These are phyloP conservation scores for Trematomus loennbergii DNA, from an alignment of 2,113 vertebrate species.

Conservation along the genomic window DNA sequence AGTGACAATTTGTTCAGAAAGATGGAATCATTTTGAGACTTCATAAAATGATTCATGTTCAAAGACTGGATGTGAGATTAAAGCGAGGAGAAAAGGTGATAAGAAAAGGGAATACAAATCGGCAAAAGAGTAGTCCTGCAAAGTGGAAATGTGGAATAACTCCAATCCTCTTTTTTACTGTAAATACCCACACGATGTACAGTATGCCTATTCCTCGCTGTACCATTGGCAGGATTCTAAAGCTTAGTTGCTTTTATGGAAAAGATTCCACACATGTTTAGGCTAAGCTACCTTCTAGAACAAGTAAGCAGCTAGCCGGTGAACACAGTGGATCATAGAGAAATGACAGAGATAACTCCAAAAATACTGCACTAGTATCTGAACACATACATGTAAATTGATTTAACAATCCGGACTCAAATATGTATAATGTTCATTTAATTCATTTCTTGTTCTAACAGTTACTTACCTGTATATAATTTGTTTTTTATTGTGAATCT, in stretches of 20 bases:
- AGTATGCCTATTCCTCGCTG: background rate
- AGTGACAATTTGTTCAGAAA: background rate
- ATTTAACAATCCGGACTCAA: too few species aligned
- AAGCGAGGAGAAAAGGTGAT: background rate
- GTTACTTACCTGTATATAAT: too few species aligned
- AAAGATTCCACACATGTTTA: background rate
- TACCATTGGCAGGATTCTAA: background rate
- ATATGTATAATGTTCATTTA: too few species aligned
- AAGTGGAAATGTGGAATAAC: background rate
- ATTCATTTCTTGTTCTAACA: too few species aligned
- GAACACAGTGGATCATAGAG: background rate
- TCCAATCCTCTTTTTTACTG: background rate
- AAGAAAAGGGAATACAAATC: background rate
- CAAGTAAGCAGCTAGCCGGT: background rate
- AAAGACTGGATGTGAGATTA: slow-evolving; percentile 1
- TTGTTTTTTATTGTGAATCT: too few species aligned
- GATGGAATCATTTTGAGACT: background rate
- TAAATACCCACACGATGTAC: background rate
- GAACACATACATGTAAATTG: too few species aligned
- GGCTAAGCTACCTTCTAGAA: too few species aligned
- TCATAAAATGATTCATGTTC: slow-evolving; percentile 27
- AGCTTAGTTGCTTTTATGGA: background rate
- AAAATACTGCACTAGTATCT: too few species aligned
- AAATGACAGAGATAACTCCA: too few species aligned
- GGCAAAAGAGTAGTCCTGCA: background rate